phyloP scores from a whole-genome alignment of 1,140 invertebrate species.

The Marisa cornuarietis region DNA sequence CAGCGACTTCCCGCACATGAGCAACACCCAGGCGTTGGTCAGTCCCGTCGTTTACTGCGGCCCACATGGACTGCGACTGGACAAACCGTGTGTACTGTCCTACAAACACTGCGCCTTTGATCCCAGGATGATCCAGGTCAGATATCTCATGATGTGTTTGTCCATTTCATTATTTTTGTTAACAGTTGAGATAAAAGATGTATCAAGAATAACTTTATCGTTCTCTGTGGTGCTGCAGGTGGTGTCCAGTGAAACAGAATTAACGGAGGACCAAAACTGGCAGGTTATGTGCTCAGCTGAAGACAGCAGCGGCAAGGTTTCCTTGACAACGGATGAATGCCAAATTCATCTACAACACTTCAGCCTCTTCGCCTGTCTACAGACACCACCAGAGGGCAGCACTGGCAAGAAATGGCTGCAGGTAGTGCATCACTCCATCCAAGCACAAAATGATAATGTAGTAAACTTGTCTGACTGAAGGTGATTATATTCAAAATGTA shows the following conservation, averaged over 20 bases:
- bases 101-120: constrained; percentile 53
- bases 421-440: neutral
- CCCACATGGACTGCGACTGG: constrained; percentile 45
- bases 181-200: no score
- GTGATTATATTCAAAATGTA: no score
- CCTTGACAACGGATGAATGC: constrained; percentile 21
- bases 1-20: constrained; percentile 45
- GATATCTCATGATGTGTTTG: neutral
- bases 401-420: constrained; percentile 47
- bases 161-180: no score
- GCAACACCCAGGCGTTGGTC: constrained; percentile 38
- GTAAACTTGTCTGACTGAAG: no score
- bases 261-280: constrained; percentile 41
- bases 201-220: no score
- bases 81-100: constrained; percentile 38
- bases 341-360: constrained; percentile 42
- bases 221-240: constrained; percentile 1
- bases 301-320: neutral
- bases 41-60: constrained; percentile 54
- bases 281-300: constrained; percentile 22
- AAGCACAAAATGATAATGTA: no score
- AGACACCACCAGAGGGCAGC: constrained; percentile 21
- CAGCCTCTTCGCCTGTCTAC: constrained; percentile 46
- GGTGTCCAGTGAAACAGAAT: constrained; percentile 49
- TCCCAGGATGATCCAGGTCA: constrained; percentile 32